These are phyloP conservation scores for Parauchenoglanis punctatus DNA, from an alignment of 2,797 vertebrate species.

Conservation along the genomic window DNA sequence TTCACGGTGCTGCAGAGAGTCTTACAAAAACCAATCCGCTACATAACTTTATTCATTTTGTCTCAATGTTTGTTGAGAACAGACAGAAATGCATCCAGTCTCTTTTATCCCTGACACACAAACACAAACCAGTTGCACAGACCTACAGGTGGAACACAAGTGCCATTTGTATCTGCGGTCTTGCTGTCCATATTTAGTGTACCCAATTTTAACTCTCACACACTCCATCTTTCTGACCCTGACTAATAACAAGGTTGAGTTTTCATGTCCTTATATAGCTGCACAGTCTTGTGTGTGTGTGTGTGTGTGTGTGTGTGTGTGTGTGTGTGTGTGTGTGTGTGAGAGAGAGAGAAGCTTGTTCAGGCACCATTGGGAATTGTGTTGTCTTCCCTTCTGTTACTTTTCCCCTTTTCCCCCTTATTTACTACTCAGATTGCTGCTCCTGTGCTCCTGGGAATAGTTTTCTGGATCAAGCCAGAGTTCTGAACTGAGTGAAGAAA, in stretches of 20 bases:
- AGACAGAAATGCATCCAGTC: background rate
- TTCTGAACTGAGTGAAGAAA: background rate
- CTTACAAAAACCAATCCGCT: background rate
- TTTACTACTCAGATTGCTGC: background rate
- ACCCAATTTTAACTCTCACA: constrained; percentile 34
- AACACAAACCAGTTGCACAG: background rate
- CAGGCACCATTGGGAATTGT: constrained; percentile 29
- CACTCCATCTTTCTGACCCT: constrained; percentile 63
- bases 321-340: background rate
- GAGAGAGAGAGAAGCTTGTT: background rate
- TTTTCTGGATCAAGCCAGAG: constrained; percentile 20
- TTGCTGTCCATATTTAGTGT: constrained; percentile 48
- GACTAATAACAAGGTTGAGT: constrained; percentile 72
- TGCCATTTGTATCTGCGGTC: constrained; percentile 11
- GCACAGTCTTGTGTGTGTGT: constrained; percentile 49
- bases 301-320: constrained; percentile 16
- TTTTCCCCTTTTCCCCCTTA: constrained; percentile 42
- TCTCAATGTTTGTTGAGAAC: background rate
- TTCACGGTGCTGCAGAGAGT: background rate
- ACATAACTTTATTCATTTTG: background rate
- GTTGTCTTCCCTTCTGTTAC: constrained; percentile 55
- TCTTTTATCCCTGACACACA: background rate
- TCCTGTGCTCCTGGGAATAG: constrained; percentile 24
- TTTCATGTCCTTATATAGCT: constrained; percentile 79
- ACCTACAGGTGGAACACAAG: constrained; percentile 22